Percentiles rank a stretch among this genome's conserved stretches.
Conservation (phyloP, 2,113 vertebrate genomes). For the Steatornis caripensis region DNA sequence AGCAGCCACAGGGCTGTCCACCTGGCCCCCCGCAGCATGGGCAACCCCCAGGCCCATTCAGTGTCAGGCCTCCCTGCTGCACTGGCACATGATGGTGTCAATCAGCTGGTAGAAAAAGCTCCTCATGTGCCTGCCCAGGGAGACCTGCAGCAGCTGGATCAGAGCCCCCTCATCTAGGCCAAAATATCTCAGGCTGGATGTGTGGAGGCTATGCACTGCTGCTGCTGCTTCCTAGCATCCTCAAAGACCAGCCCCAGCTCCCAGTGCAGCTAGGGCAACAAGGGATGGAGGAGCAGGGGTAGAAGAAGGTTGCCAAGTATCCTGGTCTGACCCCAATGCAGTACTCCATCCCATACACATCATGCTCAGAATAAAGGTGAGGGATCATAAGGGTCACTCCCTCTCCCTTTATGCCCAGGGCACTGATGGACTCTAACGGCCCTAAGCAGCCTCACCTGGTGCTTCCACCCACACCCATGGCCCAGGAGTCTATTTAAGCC, state of each 20-base stretch:
- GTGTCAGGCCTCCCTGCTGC: not conserved
- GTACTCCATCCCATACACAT: too few species aligned
- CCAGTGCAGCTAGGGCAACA: not conserved
- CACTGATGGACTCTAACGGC: too few species aligned
- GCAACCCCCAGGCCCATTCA: accelerated
- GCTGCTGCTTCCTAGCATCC: not conserved
- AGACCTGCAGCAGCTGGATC: not conserved
- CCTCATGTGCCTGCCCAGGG: not conserved
- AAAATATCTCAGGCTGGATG: not conserved
- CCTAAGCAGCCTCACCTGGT: too few species aligned
- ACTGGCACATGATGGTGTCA: accelerated
- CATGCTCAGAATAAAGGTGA: too few species aligned
- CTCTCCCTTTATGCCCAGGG: too few species aligned
- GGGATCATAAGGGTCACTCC: too few species aligned
- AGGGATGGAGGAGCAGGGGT: not conserved
- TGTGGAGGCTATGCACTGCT: not conserved
- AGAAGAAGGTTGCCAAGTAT: too few species aligned
- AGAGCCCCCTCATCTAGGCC: not conserved
- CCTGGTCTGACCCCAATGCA: too few species aligned
- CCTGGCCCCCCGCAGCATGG: not conserved
- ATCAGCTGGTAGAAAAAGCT: not conserved
- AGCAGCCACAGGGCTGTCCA: accelerated
- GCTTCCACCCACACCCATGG: too few species aligned
- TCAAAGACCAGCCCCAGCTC: not conserved
- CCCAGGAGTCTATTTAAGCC: too few species aligned